Evolutionary conservation across 2,888 invertebrate genomes (phyloP), one percentile per base, ranked within the genome.

Genomic region (Caenorhabditis sp.): DNA sequence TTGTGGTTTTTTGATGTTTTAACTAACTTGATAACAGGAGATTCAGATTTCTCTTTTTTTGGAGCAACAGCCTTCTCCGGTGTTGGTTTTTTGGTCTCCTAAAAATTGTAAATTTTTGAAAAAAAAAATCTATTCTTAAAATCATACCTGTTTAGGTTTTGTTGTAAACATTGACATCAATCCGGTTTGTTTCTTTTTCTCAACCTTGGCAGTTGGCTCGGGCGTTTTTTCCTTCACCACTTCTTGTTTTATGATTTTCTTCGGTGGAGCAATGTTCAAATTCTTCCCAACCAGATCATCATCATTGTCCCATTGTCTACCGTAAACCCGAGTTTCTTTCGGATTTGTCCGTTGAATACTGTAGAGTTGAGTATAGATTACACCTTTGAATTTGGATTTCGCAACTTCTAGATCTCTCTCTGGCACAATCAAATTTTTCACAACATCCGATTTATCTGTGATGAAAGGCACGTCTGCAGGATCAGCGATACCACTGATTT

Each of bases 281-380:
- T 19, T 49, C 5, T 58, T 54, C 1, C 65, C 60, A 31, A 54
- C 49, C 59, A 73, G 54, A 27, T 73, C 73, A 27, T 73, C 62
- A 31, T 73, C 68, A 31, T 51, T 62, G 1, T 55, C 63, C 74
- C 74, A 74, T 14, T 58, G 54, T 54, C 69, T 54, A 17, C 74
- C 74, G 49, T 66, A 74, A 19, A 74, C 69, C 4, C 69, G 62
- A 3, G 74, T 74, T 19, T 63, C 63, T 37, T 66, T 66, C 0
- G 69, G 69, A 61, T 74, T 69, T 1, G 74, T 69, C 0, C 74
- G 66, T 60, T 74, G 74, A 53, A 74, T 62, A 57, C 74, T 74
- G 58, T 74, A 66, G 24, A 74, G 24, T 43, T 54, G 26, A 31
- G 65, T 66, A 5, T 68, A 73, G 10, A 59, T 31, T 10, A 58